Base-by-base conservation (phyloP, 2,888 invertebrate genomes). In the Drosophila rellima region DNA sequence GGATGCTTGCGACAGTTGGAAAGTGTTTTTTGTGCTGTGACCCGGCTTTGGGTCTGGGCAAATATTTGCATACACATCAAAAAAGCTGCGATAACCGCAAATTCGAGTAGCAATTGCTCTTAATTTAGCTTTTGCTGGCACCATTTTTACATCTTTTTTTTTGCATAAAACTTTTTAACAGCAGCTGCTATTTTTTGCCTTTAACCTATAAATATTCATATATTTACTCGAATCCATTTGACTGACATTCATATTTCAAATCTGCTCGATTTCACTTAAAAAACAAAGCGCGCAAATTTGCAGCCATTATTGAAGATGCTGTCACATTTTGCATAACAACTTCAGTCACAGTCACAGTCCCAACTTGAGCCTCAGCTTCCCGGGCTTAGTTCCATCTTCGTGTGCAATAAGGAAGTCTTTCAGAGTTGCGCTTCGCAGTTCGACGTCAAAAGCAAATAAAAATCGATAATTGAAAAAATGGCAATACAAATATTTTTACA, bases 71-170 rank as follows among this genome's bases (percentile, higher is more conserved):
- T 77, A 78, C 57, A 26, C 65, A 40, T 42, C 51, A 47, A 54
- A 62, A 57, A 18, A 44, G 37, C 4, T 44, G 35, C 33, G 44
- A 47, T 51, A 74, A 72, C 71, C 68, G 59, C 80, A 70, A 86
- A 82, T 63, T 83, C 80, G 79, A 86, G 87, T 80, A 80, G 88
- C 85, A 88, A 75, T 86, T 88, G 85, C 88, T 86, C 88, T 88
- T 88, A 80, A 88, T 85, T 78, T 85, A 65, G 68, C 62, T 54
- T 65, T 15, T 68, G 59, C 66, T 72, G 78, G 67, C 75, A 77
- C 67, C 48, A 64, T 70, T 74, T 67, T 52, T 64, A 3, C 2
- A 4, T 31, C 8, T 55, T 8, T 20, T 6, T 59, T 33, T 33
- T 42, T 50, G 33, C 10, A n/a, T n/a, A 31, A 54, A 45, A 11